Base-by-base conservation (phyloP, 2,888 invertebrate species). In the Luperina testacea region DNA sequence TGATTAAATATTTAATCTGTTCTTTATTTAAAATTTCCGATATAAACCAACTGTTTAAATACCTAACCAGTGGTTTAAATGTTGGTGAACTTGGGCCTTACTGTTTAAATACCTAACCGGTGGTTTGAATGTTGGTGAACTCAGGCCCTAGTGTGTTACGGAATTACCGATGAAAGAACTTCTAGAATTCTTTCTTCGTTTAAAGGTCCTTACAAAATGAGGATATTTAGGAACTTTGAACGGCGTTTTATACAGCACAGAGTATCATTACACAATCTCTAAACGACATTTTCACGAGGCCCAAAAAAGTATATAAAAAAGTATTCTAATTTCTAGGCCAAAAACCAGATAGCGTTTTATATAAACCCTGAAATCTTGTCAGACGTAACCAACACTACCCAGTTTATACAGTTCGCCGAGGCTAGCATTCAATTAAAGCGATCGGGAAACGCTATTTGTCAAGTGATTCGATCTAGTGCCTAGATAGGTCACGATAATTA, bases 391-490 rank as follows among this genome's bases (percentile, higher is more conserved):
- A n/a, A 3, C 9, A 3, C 9, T 38, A 48, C 11, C 51, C 8
- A 70, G 53, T 27, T 63, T 45, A 70, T 71, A 57, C 74, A 48
- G 53, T 48, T 68, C 45, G 4, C 24, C 53, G 53, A 68, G 65
- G 61, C 59, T 72, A 68, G 68, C 53, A 27, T 80, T 69, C 74
- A 69, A 81, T 74, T 69, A 81, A n/a, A 69, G 63, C 15, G 61
- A 74, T 68, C 74, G 67, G 68, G 74, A 68, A 53, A 48, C 27
- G 61, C 80, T 80, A 80, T 80, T 80, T 80, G 61, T 80, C 80
- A 80, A 74, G 80, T 68, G 5, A 80, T 73, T 68, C 53, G 68
- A 69, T 74, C 73, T 74, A 80, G 38, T 68, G 27, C 67, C 71
- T 27, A 53, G 61, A 80, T 80, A 80, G 61, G 68, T 73, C 53